Evolutionary conservation across 2,888 invertebrate species (phyloP), one percentile per base, ranked within the genome.

Genomic region (Troides oblongomaculatus): DNA sequence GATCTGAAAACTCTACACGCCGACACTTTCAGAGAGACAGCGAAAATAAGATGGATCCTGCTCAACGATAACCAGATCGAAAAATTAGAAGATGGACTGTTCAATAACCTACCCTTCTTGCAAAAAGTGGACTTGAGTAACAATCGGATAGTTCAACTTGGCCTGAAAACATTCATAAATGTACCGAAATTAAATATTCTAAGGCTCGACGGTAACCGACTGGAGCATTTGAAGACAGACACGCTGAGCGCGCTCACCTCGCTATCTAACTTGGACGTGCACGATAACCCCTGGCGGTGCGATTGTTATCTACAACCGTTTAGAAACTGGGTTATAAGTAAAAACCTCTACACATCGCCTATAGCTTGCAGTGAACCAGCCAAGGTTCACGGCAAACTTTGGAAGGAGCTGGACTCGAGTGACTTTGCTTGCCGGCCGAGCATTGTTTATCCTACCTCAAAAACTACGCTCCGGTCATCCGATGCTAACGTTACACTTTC

Each of bases 251-350:
- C 94, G 50, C 87, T 97, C 66, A 93, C 93, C 2, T 95, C 94
- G 73, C 85, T 98, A 66, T 94, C 94, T 39, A 96, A 96, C 78
- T 89, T 98, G 60, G 95, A 95, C 68, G 92, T 98, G 1, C 94
- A 95, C 73, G 95, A 95, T 72, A 98, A 98, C 83, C 96, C 96
- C 0, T 98, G 98, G 98, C 94, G 95, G 72, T 98, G 98, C 81
- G 97, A 98, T 81, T 98, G 98, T 80, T 94, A 95, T 73, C 89
- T 98, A 67, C 95, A 96, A 79, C 94, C 94, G 23, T 96, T 98
- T 75, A 94, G 97, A 62, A 95, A 96, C 79, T 97, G 96, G 94
- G 94, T 95, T 18, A 94, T 96, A 14, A 93, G 94, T 71, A 94
- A 94, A 72, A 96, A 96, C 66, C 89, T 97, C 23, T 96, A 97